Base-by-base conservation (phyloP, 2,888 invertebrate species). In the Agapostemon virescens region DNA sequence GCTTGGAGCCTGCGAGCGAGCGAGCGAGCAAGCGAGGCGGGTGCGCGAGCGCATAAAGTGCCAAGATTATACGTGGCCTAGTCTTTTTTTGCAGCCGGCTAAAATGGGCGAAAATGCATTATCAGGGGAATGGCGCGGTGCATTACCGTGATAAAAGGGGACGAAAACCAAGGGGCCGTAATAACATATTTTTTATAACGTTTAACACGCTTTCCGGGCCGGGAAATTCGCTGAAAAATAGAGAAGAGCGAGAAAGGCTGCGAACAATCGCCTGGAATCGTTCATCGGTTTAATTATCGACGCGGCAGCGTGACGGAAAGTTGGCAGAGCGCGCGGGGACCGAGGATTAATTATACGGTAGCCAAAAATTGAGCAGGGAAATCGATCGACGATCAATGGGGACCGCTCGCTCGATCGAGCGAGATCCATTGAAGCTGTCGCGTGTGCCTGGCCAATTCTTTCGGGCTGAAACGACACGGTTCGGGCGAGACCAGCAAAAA, bases 21-120 rank as follows among this genome's bases (percentile, higher is more conserved):
- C 1, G n/a, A n/a, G 2, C 3, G 9, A 30, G 68, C 74, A 74
- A 69, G 74, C 74, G 81, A n/a, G n/a, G n/a, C 1, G n/a, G 45
- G 2, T 9, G 9, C 58, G 68, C 74, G 77, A 69, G 74, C 74
- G 81, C 71, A 71, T 75, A 74, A 83, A 83, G 82, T 76, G 79
- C 79, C 82, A 83, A 83, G 82, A 83, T 82, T 83, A 82, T 72
- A 72, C 77, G 64, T 73, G 68, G 49, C 73, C 68, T 38, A 66
- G 55, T 55, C 71, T 45, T 67, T 77, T 80, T 70, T 81, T 17
- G 20, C 42, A 11, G 45, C 64, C 49, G 58, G 69, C 52, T 11
- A 71, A 83, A 83, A 83, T 83, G 82, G 82, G 81, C 67, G 81
- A 78, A 81, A 81, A 83, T 81, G 83, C 81, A 83, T 81, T 83